Evolutionary conservation across 2,113 vertebrate species (phyloP).

Genomic region (Salvelinus sp.): DNA sequence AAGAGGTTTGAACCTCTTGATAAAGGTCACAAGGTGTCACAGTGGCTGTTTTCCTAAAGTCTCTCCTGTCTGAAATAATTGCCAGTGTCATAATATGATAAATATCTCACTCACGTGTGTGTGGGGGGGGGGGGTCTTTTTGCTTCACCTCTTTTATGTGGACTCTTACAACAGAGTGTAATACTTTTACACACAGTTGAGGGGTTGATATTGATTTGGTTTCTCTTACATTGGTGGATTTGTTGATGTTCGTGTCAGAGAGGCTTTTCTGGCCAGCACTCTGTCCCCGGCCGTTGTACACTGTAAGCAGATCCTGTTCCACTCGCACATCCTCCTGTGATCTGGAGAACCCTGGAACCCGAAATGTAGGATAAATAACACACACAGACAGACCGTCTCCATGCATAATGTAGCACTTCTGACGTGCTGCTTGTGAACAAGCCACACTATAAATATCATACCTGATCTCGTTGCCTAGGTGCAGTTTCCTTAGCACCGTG

Average conservation of each 20-base stretch:
- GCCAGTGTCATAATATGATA: no score
- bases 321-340: slow-evolving; percentile 86
- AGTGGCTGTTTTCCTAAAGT: no score
- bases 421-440: neutral
- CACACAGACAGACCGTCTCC: neutral
- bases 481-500: neutral
- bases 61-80: neutral
- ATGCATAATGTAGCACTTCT: neutral
- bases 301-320: slow-evolving; percentile 69
- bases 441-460: neutral
- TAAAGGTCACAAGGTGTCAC: no score
- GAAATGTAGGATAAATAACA: neutral
- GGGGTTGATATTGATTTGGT: neutral
- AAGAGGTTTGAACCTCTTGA: neutral
- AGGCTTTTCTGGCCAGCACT: slow-evolving; percentile 75
- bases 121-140: neutral
- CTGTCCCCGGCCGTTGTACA: slow-evolving; percentile 38
- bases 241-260: slow-evolving; percentile 86
- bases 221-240: slow-evolving; percentile 65
- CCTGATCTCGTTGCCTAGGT: neutral
- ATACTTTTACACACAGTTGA: neutral
- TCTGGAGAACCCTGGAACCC: slow-evolving; percentile 81
- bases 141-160: neutral
- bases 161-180: neutral
- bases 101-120: neutral